These are phyloP conservation scores for Phaetusa simplex DNA, from an alignment of 2,113 vertebrate species.

Conservation along the genomic window DNA sequence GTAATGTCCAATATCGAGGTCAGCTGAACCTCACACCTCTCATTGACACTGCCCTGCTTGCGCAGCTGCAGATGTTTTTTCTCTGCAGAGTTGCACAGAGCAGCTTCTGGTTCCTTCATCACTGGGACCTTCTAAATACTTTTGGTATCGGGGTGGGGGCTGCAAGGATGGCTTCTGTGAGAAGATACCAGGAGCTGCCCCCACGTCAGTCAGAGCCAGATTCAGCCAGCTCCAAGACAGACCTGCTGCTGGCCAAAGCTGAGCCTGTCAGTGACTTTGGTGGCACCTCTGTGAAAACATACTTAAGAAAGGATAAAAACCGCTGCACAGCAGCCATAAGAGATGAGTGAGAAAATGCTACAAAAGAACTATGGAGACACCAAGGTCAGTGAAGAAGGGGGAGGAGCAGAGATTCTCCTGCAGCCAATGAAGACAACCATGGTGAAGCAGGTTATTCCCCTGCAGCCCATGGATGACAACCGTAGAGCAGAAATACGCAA, in stretches of 20 bases:
- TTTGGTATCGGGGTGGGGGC: background rate
- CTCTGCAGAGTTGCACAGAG: background rate
- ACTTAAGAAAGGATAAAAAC: background rate
- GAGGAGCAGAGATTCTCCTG: background rate
- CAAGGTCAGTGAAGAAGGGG: background rate
- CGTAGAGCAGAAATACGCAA: background rate
- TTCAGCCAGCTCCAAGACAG: background rate
- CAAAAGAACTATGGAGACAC: background rate
- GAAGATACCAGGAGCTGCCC: background rate
- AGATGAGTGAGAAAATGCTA: background rate
- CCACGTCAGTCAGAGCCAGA: background rate
- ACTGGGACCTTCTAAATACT: background rate
- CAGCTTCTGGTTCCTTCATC: background rate
- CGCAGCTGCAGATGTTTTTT: background rate
- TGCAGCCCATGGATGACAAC: background rate
- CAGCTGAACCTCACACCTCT: background rate
- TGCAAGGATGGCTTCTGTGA: background rate
- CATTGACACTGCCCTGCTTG: background rate
- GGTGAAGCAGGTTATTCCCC: background rate
- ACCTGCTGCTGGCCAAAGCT: background rate
- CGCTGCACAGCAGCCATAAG: background rate
- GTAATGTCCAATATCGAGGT: background rate
- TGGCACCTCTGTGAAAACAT: background rate
- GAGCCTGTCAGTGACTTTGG: accelerated
- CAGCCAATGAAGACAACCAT: background rate